Evolutionary conservation across 2,888 invertebrate species (phyloP).

Genomic region (Diabrotica balteata): DNA sequence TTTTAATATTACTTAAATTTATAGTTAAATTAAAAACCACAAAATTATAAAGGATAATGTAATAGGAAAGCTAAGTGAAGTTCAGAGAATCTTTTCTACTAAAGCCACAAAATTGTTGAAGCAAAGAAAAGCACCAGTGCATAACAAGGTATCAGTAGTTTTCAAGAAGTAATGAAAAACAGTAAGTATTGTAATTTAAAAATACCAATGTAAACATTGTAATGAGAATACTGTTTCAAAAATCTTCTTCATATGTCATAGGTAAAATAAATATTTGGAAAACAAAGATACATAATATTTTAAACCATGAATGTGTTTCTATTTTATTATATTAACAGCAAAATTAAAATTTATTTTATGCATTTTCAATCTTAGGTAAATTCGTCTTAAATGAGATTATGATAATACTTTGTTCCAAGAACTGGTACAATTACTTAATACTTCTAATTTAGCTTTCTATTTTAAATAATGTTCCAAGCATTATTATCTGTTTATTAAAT

Average conservation of each 20-base stretch:
- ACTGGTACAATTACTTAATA: no score
- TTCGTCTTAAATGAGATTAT: no score
- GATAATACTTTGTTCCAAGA: no score
- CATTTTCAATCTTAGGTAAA: no score
- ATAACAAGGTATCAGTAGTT: conserved; percentile 1
- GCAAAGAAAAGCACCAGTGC: conserved; percentile 7
- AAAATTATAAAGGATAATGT: not conserved
- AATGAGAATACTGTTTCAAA: no score
- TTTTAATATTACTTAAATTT: not conserved
- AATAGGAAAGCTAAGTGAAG: not conserved
- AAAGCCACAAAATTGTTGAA: not conserved
- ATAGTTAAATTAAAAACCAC: not conserved
- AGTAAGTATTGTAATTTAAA: not conserved
- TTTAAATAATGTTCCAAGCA: no score
- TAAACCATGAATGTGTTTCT: no score
- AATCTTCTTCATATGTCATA: no score
- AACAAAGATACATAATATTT: not conserved
- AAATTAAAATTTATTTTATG: no score
- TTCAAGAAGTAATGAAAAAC: not conserved
- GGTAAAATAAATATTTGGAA: not conserved
- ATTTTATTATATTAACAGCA: no score
- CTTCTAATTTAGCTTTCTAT: no score
- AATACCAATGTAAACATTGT: not conserved
- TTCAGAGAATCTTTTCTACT: not conserved
- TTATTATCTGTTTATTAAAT: no score